These are phyloP conservation scores for Hypselothyrea guttata DNA, from an alignment of 2,888 invertebrate species.

Conservation along the genomic window DNA sequence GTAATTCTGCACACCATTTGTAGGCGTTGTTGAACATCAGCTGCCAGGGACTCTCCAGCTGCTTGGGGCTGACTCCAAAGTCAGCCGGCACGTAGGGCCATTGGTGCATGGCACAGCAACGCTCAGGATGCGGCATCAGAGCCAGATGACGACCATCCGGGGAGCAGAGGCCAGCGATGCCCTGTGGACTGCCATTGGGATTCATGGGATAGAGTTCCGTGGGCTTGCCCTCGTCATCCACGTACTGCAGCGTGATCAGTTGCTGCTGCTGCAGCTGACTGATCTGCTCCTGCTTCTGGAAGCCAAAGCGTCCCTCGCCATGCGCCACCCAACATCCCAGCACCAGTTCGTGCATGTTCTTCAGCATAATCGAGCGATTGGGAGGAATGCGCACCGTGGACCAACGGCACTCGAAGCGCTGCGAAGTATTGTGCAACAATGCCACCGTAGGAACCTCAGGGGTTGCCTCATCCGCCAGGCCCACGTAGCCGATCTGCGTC, in stretches of 20 bases:
- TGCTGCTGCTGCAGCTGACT: slow-evolving; percentile 83
- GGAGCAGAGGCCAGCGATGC: slow-evolving; percentile 95
- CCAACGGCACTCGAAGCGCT: slow-evolving; percentile 92
- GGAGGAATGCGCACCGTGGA: slow-evolving; percentile 88
- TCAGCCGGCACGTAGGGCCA: slow-evolving; percentile 88
- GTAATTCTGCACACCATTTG: slow-evolving; percentile 84
- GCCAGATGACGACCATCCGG: slow-evolving; percentile 96
- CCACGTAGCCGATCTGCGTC: slow-evolving; percentile 96
- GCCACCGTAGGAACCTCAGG: slow-evolving; percentile 87
- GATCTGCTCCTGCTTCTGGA: slow-evolving; percentile 83
- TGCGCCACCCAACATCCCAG: slow-evolving; percentile 99
- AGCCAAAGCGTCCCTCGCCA: slow-evolving; percentile 93
- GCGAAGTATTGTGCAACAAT: slow-evolving; percentile 93
- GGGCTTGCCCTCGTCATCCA: slow-evolving; percentile 89
- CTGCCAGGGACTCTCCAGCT: slow-evolving; percentile 93
- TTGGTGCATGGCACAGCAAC: slow-evolving; percentile 94
- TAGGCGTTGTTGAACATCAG: slow-evolving; percentile 95
- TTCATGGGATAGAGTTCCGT: slow-evolving; percentile 95
- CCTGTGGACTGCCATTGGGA: slow-evolving; percentile 94
- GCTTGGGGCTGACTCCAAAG: slow-evolving; percentile 78
- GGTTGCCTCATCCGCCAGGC: slow-evolving; percentile 82
- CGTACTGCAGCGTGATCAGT: slow-evolving; percentile 91
- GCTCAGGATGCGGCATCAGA: slow-evolving; percentile 99
- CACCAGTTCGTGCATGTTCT: slow-evolving; percentile 92
- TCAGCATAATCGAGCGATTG: slow-evolving; percentile 89